Base-by-base conservation (phyloP, 2,113 vertebrate genomes). In the Meles meles region DNA sequence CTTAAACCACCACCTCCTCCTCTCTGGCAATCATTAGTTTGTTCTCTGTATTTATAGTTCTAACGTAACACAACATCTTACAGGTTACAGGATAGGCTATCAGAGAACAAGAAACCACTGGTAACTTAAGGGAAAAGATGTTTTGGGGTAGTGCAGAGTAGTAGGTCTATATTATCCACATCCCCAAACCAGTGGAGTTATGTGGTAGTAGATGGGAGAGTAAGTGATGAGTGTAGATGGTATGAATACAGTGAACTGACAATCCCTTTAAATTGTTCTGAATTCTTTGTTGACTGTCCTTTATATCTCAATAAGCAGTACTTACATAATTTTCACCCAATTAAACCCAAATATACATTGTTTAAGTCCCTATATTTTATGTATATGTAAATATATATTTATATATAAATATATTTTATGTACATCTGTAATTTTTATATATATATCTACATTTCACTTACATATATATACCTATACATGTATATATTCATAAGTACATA, bases 151-250 rank as follows among this genome's bases (percentile, higher is more conserved):
- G 3, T 65, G 12, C 14, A 72, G 27, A 61, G 47, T 21, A 34
- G 1, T 27, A 7, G 7, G 4, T 34, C 14, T 57, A 3, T 12
- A 29, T 42, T 59, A 52, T 9, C 23, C 3, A 20, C 2, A 1
- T 29, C 18, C 42, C 13, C 7, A 37, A 5, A 55, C 7, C 1
- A 29, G 18, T 9, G 34, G 79, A 13, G 3, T 37, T 3, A 15
- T n/a, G 10, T 52, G 7, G 3, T 71, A 47, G 63, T 55, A 13
- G 13, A 63, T 5, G 18, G 9, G 25, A 57, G 2, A 67, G 2
- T 57, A 6, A 80, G 14, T 76, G 25, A 31, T 65, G 9, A 74
- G 14, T 67, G 34, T 21, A 81, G 8, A 42, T n/a, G 15, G 0
- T 25, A 52, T 83, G 29, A 82, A 57, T 57, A 61, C 17, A 52